phyloP scores from a whole-genome alignment of 2,888 invertebrate genomes.

The Cryptocephalus moraei region DNA sequence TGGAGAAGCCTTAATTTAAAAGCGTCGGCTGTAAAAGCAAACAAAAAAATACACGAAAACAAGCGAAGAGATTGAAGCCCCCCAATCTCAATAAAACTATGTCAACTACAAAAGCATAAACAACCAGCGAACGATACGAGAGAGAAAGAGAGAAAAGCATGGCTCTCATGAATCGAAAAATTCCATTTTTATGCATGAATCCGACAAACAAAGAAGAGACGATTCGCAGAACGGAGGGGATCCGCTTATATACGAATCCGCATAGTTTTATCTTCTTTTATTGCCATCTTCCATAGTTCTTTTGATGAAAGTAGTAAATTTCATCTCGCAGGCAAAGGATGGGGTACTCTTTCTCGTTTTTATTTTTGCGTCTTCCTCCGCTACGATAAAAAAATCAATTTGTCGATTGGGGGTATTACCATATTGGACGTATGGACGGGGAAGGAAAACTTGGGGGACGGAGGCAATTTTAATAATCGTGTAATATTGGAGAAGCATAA shows the following conservation, averaged over 20 bases:
- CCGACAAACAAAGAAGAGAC: neutral
- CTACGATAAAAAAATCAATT: constrained; percentile 28
- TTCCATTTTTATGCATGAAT: constrained; percentile 6
- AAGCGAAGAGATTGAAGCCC: no score
- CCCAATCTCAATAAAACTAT: no score
- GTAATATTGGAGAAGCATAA: neutral
- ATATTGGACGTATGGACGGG: constrained; percentile 23
- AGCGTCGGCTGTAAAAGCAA: no score
- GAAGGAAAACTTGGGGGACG: no score
- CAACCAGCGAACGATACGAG: no score
- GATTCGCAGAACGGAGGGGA: constrained; percentile 1
- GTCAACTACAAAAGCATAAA: no score
- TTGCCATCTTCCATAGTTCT: constrained; percentile 18
- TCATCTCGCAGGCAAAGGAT: constrained; percentile 12
- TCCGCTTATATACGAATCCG: constrained; percentile 6
- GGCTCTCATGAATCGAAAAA: no score
- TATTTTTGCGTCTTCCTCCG: constrained; percentile 10
- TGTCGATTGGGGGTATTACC: constrained; percentile 30
- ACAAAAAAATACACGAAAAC: no score
- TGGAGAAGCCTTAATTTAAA: no score
- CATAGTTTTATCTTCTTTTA: constrained; percentile 17
- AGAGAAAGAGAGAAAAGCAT: no score
- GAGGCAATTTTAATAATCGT: constrained; percentile 21
- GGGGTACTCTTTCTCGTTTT: constrained; percentile 5
- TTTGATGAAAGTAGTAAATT: constrained; percentile 20